phyloP scores from a whole-genome alignment of 2,113 vertebrate genomes.

The Columba livia region DNA sequence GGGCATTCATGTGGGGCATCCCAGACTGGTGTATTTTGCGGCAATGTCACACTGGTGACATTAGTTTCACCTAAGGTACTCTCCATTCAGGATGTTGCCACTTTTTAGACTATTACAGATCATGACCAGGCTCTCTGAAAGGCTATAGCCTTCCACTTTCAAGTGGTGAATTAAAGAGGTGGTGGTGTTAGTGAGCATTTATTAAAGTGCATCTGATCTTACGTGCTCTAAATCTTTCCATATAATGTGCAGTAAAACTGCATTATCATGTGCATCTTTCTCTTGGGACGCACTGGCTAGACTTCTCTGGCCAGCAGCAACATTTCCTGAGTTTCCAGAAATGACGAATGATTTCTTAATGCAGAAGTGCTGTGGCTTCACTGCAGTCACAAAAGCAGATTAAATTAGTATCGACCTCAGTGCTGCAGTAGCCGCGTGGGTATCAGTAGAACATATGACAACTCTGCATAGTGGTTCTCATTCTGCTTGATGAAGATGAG shows the following conservation, averaged over 20 bases:
- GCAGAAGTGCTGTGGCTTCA: conserved; percentile 20
- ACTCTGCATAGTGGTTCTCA: not conserved
- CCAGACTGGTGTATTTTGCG: not conserved
- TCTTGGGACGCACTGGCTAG: not conserved
- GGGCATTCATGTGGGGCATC: not conserved
- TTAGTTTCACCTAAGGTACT: not conserved
- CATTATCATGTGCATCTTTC: not conserved
- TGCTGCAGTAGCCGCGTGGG: not conserved
- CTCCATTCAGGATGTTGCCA: not conserved
- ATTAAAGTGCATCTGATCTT: conserved; percentile 37
- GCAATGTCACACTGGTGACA: not conserved
- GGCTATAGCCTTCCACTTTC: not conserved
- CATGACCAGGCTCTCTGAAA: not conserved
- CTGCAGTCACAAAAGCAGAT: conserved; percentile 62
- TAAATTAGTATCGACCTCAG: conserved; percentile 67
- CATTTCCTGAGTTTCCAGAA: conserved; percentile 50
- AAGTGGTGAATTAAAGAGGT: conserved; percentile 11
- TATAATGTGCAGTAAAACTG: not conserved
- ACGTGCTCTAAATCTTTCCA: not conserved
- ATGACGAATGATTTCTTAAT: conserved; percentile 57
- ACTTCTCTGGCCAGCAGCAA: conserved; percentile 8
- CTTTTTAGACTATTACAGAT: not conserved
- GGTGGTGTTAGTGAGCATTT: not conserved
- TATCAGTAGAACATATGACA: conserved; percentile 26
- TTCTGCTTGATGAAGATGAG: conserved; percentile 59